phyloP scores from a whole-genome alignment of 2,113 vertebrate species.

The Sula dactylatra region DNA sequence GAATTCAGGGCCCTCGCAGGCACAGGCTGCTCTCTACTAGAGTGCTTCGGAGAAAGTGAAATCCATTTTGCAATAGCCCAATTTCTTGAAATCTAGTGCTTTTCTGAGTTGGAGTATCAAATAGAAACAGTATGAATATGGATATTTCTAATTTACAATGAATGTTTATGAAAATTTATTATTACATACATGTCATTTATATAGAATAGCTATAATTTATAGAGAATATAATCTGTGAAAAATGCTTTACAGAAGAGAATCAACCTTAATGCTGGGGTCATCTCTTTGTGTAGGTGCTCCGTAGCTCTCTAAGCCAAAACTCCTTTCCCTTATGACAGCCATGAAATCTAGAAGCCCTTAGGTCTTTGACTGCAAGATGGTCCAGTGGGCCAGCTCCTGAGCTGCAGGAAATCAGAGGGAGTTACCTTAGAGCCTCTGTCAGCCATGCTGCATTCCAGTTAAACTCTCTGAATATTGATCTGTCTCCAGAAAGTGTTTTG shows the following conservation, averaged over 20 bases:
- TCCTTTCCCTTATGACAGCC: not conserved
- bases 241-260: not conserved
- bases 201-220: not conserved
- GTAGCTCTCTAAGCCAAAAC: not conserved
- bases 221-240: not conserved
- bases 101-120: not conserved
- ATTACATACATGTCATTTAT: not conserved
- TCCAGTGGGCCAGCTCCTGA: not conserved
- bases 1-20: not conserved
- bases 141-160: not conserved
- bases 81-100: not conserved
- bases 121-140: not conserved
- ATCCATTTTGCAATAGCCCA: rapidly evolving
- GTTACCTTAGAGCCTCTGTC: not conserved
- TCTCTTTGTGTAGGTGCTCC: not conserved
- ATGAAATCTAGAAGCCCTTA: not conserved
- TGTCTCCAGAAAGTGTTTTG: not conserved
- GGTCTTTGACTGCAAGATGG: not conserved
- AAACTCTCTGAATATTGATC: not conserved
- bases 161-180: not conserved
- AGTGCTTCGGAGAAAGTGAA: not conserved
- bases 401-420: not conserved
- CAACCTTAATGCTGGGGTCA: not conserved
- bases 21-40: not conserved
- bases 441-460: not conserved